Conservation (phyloP, 2,797 vertebrate genomes). For the Falco naumanni region DNA sequence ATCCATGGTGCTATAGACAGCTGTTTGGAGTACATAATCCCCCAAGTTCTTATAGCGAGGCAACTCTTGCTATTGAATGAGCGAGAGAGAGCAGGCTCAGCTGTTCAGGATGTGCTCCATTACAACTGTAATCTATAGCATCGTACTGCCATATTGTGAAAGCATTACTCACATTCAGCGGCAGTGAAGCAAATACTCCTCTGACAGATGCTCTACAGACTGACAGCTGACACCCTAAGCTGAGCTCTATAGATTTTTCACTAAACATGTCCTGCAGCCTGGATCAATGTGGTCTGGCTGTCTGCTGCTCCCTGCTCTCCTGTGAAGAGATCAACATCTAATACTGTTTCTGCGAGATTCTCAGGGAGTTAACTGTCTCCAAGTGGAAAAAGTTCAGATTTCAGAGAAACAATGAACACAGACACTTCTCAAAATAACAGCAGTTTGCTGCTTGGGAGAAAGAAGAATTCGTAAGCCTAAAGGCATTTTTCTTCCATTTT, state of each 20-base stretch:
- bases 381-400: conserved; percentile 63
- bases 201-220: conserved; percentile 68
- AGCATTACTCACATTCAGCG: conserved; percentile 29
- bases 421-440: conserved; percentile 27
- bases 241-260: conserved; percentile 16
- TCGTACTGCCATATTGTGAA: conserved; percentile 15
- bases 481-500: conserved; percentile 34
- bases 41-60: conserved; percentile 49
- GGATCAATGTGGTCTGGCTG: background rate
- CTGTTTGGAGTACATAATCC: conserved; percentile 74
- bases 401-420: conserved; percentile 59
- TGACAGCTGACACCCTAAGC: conserved; percentile 71
- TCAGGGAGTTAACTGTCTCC: conserved; percentile 44
- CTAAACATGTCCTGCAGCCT: conserved; percentile 11
- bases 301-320: background rate
- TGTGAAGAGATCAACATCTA: conserved; percentile 22
- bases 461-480: conserved; percentile 9
- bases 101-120: conserved; percentile 74
- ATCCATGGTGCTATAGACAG: conserved; percentile 75
- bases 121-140: conserved; percentile 56
- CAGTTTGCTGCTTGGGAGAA: conserved; percentile 10
- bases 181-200: conserved; percentile 20
- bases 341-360: background rate
- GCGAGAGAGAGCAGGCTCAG: conserved; percentile 66
- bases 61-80: conserved; percentile 42